Conservation (phyloP, 2,113 vertebrate species). For the Geococcyx californianus region DNA sequence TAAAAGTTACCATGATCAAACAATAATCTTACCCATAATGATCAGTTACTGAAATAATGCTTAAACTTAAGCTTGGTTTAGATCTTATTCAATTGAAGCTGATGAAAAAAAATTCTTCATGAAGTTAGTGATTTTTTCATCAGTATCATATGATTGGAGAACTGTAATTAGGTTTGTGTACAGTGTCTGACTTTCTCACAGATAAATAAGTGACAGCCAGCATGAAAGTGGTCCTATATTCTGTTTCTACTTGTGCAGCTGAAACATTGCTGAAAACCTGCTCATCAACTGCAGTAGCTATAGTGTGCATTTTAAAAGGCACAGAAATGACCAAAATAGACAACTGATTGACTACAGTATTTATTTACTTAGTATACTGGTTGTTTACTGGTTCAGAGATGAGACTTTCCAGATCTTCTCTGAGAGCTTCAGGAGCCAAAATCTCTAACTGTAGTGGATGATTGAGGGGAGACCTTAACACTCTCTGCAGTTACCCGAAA, state of each 20-base stretch:
- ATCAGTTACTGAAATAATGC: neutral
- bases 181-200: neutral
- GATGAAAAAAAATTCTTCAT: neutral
- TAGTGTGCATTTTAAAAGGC: neutral
- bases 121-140: neutral
- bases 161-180: neutral
- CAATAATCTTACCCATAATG: neutral
- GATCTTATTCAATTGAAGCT: neutral
- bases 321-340: neutral
- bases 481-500: too few relatives aligned
- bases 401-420: too few relatives aligned
- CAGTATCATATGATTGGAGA: neutral
- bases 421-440: too few relatives aligned
- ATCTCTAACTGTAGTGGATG: too few relatives aligned
- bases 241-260: neutral
- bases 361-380: neutral
- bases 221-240: neutral
- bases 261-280: neutral
- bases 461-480: too few relatives aligned
- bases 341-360: neutral
- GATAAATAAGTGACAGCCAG: neutral
- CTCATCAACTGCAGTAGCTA: neutral
- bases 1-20: neutral
- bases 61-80: neutral
- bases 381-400: too few relatives aligned